phyloP scores from a whole-genome alignment of 1,140 invertebrate genomes.

The Trachymyrmex cornetzi region DNA sequence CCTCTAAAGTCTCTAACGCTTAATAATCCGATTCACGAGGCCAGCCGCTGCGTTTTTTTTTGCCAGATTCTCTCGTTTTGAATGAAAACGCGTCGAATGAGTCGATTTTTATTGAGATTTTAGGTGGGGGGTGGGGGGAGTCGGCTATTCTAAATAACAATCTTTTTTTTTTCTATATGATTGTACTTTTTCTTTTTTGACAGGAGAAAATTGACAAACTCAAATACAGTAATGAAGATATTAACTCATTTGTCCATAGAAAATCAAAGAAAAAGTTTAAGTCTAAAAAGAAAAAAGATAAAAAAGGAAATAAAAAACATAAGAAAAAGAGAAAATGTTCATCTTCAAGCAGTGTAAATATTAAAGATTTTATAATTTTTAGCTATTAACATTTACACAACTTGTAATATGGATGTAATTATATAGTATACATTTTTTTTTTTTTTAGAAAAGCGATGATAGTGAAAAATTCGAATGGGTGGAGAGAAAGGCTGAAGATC shows the following conservation, averaged over 20 bases:
- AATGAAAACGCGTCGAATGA: too few species aligned
- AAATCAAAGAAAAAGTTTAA: constrained; percentile 43
- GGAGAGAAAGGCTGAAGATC: constrained; percentile 83
- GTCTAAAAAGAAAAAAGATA: constrained; percentile 73
- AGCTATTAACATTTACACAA: constrained; percentile 37
- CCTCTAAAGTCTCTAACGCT: too few species aligned
- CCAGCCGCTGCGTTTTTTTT: too few species aligned
- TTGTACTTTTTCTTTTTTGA: not conserved
- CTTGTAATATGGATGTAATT: not conserved
- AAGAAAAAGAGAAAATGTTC: constrained; percentile 76
- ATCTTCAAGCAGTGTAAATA: constrained; percentile 69
- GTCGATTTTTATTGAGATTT: too few species aligned
- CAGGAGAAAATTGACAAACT: constrained; percentile 15
- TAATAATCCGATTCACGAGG: too few species aligned
- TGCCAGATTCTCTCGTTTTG: too few species aligned
- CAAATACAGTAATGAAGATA: constrained; percentile 21
- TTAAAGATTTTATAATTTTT: constrained; percentile 34
- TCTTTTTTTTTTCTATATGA: not conserved
- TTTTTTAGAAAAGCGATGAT: constrained; percentile 65
- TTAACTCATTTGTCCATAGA: not conserved
- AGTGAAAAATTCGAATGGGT: constrained; percentile 86
- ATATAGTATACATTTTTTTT: not conserved
- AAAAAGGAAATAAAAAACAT: constrained; percentile 76
- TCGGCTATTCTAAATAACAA: too few species aligned
- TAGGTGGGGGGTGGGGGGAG: too few species aligned